phyloP scores from a whole-genome alignment of 2,113 vertebrate species.

The Tachysurus fulvidraco region DNA sequence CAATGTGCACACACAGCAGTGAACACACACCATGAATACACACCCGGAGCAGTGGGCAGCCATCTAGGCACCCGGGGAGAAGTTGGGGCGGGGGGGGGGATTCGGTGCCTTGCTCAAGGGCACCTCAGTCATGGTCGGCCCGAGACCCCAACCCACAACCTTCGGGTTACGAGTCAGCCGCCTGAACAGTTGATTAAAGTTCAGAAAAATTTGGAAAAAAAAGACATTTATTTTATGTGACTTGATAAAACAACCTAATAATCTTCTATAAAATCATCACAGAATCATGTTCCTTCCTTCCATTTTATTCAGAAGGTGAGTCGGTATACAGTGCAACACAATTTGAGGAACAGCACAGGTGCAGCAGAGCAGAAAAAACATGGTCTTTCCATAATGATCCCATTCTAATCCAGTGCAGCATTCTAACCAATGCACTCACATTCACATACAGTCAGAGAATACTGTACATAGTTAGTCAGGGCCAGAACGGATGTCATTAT shows the following conservation, averaged over 20 bases:
- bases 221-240: no score
- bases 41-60: no score
- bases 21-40: no score
- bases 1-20: no score
- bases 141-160: no score
- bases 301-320: background rate
- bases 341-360: constrained; percentile 42
- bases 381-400: constrained; percentile 30
- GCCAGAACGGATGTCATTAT: constrained; percentile 29
- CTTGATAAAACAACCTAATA: background rate
- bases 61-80: no score
- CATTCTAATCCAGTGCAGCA: constrained; percentile 40
- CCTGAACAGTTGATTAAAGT: background rate
- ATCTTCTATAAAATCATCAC: background rate
- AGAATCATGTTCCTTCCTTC: background rate
- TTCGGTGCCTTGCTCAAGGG: no score
- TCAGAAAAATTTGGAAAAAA: background rate
- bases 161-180: no score
- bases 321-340: background rate
- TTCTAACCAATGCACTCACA: constrained; percentile 21
- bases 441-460: constrained; percentile 3
- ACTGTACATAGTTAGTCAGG: background rate
- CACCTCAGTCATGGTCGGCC: no score
- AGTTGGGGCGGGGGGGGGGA: no score
- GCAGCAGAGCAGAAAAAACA: constrained; percentile 44